Evolutionary conservation across 2,888 invertebrate genomes (phyloP).

Genomic region (Latheticus oryzae): DNA sequence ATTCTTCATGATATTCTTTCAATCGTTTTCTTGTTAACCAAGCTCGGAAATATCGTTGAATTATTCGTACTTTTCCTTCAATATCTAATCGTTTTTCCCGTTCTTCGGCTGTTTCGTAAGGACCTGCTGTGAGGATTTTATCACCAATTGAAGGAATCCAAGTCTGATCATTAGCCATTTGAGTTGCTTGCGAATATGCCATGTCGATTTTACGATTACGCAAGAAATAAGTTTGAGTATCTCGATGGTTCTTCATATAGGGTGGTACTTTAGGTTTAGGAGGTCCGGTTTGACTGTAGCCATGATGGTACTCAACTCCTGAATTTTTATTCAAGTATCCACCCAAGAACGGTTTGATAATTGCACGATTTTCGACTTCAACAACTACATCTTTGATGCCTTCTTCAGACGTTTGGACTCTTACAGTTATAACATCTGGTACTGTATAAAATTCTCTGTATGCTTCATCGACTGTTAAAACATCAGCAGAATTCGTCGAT

Average conservation of each 20-base stretch:
- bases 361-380: conserved; percentile 71
- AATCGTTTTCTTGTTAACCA: conserved; percentile 69
- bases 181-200: conserved; percentile 70
- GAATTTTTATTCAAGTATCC: conserved; percentile 82
- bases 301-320: conserved; percentile 82
- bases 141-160: conserved; percentile 75
- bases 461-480: conserved; percentile 57
- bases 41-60: conserved; percentile 75
- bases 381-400: conserved; percentile 67
- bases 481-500: conserved; percentile 48
- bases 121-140: conserved; percentile 70
- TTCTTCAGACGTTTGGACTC: conserved; percentile 65
- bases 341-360: conserved; percentile 82
- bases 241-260: conserved; percentile 69
- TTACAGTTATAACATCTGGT: conserved; percentile 71
- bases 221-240: conserved; percentile 73
- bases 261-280: conserved; percentile 68
- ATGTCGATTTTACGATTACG: conserved; percentile 70
- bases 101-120: conserved; percentile 76
- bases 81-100: conserved; percentile 70
- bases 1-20: conserved; percentile 67
- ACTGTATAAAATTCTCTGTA: conserved; percentile 58
- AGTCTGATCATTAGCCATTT: conserved; percentile 70
- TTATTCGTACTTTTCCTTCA: conserved; percentile 66
- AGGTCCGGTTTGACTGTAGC: conserved; percentile 83